These are phyloP conservation scores for Micromys minutus DNA, from an alignment of 2,113 vertebrate species.

Conservation along the genomic window DNA sequence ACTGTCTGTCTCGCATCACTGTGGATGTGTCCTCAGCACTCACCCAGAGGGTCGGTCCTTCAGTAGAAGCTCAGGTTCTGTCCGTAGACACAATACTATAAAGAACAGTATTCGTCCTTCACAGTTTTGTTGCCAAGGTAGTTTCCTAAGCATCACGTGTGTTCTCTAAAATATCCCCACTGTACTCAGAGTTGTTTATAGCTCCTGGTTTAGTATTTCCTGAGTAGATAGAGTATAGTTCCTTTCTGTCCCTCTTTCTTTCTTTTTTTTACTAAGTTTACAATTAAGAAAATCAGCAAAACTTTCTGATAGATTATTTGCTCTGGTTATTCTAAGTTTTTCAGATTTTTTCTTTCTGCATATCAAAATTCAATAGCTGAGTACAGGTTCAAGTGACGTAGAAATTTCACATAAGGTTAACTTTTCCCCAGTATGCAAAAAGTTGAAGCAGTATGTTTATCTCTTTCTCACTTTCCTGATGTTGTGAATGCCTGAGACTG, in stretches of 20 bases:
- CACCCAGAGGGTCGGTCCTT: not conserved
- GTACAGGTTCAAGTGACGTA: slow-evolving; percentile 3
- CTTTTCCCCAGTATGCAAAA: not conserved
- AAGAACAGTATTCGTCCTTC: slow-evolving; percentile 19
- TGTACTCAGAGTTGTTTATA: not conserved
- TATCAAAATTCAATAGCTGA: slow-evolving; percentile 27
- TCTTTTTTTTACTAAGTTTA: not conserved
- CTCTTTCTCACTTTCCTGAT: not conserved
- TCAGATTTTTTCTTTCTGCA: slow-evolving; percentile 31
- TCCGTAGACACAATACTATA: not conserved
- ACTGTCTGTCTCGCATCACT: not conserved
- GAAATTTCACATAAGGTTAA: not conserved
- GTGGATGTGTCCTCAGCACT: not conserved
- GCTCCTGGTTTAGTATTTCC: not conserved
- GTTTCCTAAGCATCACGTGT: not conserved
- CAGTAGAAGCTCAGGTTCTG: slow-evolving; percentile 20
- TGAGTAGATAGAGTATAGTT: not conserved
- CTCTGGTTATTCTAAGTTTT: slow-evolving; percentile 9
- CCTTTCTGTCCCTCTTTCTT: not conserved
- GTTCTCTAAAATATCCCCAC: not conserved
- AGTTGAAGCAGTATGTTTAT: not conserved
- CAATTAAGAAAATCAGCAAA: slow-evolving; percentile 48
- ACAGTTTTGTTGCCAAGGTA: slow-evolving; percentile 42
- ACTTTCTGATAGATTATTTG: not conserved
- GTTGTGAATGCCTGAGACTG: not conserved